Conservation (phyloP, 2,888 invertebrate genomes). For the Gymnosoma rotundatum region DNA sequence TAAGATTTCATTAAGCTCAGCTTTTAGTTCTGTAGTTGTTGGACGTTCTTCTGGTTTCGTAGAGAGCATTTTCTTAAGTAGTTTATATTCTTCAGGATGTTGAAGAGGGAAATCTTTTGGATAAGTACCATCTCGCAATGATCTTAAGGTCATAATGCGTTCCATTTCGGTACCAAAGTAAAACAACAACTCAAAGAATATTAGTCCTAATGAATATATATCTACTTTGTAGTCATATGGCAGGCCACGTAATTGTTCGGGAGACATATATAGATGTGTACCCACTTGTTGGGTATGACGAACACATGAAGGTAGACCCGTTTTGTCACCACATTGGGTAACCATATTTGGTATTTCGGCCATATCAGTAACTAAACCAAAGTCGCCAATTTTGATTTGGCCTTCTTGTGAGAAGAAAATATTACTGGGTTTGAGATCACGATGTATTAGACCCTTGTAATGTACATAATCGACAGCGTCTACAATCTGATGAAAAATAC, state of each 20-base stretch:
- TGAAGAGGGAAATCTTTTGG: slow-evolving; percentile 86
- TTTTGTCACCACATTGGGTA: slow-evolving; percentile 76
- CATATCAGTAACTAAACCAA: slow-evolving; percentile 97
- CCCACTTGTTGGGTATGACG: slow-evolving; percentile 88
- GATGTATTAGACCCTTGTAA: slow-evolving; percentile 94
- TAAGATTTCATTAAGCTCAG: slow-evolving; percentile 76
- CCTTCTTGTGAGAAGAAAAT: slow-evolving; percentile 96
- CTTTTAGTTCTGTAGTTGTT: slow-evolving; percentile 87
- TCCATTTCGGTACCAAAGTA: slow-evolving; percentile 97
- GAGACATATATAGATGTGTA: slow-evolving; percentile 98
- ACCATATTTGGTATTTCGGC: slow-evolving; percentile 83
- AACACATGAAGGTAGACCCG: slow-evolving; percentile 77
- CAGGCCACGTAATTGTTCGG: slow-evolving; percentile 91
- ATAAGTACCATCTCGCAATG: slow-evolving; percentile 86
- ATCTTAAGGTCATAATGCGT: slow-evolving; percentile 87
- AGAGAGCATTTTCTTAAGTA: slow-evolving; percentile 91
- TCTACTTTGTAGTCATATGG: slow-evolving; percentile 96
- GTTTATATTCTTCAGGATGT: slow-evolving; percentile 87
- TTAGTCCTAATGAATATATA: slow-evolving; percentile 96
- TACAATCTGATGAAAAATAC: slow-evolving; percentile 94
- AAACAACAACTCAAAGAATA: slow-evolving; percentile 95
- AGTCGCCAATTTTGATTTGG: slow-evolving; percentile 97
- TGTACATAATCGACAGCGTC: slow-evolving; percentile 98
- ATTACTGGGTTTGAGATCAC: slow-evolving; percentile 97
- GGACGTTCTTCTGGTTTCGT: slow-evolving; percentile 88